These are phyloP conservation scores for Pipistrellus nathusii DNA, from an alignment of 2,797 vertebrate species.

Conservation along the genomic window DNA sequence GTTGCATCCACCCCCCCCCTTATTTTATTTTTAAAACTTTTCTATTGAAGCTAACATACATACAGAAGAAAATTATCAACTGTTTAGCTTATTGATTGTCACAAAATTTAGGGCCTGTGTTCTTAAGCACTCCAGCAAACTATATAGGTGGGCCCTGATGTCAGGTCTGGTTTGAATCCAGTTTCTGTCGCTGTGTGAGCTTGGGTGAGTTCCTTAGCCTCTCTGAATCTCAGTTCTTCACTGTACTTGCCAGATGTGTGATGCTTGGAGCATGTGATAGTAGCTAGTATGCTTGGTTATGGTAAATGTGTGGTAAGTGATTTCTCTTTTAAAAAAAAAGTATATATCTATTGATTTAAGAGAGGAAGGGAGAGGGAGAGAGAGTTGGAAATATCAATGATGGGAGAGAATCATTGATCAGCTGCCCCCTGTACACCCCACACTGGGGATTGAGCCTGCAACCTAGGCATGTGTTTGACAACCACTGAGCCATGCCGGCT, in stretches of 20 bases:
- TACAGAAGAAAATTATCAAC: not conserved
- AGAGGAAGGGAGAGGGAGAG: too few relatives aligned
- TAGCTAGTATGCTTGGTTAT: not conserved
- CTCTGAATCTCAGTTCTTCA: not conserved
- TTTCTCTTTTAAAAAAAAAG: too few relatives aligned
- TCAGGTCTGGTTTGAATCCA: not conserved
- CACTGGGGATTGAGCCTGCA: too few relatives aligned
- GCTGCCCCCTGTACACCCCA: too few relatives aligned
- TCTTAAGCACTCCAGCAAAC: not conserved
- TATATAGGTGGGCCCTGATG: not conserved
- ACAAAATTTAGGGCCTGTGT: not conserved
- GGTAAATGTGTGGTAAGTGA: not conserved
- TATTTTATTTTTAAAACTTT: not conserved
- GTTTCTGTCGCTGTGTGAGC: not conserved
- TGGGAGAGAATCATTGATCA: too few relatives aligned
- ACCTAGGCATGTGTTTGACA: too few relatives aligned
- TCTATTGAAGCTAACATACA: not conserved
- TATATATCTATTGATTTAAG: too few relatives aligned
- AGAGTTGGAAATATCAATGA: too few relatives aligned
- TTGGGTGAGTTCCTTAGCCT: not conserved
- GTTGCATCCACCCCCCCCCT: not conserved
- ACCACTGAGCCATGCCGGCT: too few relatives aligned
- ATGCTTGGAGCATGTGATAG: not conserved
- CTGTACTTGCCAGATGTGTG: not conserved
- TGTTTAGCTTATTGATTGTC: not conserved